phyloP scores from a whole-genome alignment of 2,888 invertebrate species.

The Ischnus inquisitorius region DNA sequence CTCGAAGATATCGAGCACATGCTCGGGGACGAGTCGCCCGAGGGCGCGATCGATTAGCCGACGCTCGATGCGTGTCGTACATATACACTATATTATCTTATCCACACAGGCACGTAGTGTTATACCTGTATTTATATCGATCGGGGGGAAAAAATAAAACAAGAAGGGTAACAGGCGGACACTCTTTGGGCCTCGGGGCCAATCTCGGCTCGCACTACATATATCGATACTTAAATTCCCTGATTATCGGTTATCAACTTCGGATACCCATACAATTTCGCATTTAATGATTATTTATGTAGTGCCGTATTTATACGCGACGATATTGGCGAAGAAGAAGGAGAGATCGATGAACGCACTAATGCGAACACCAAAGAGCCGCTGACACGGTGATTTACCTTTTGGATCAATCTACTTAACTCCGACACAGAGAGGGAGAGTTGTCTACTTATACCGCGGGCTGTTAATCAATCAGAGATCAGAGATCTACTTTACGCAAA shows the following conservation, averaged over 20 bases:
- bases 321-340: not conserved
- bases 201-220: slow-evolving; percentile 2
- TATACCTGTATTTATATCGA: slow-evolving; percentile 8
- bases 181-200: slow-evolving; percentile 40
- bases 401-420: slow-evolving; percentile 19
- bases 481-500: slow-evolving; percentile 1
- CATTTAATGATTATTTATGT: slow-evolving; percentile 65
- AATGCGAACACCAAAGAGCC: slow-evolving; percentile 41
- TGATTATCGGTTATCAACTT: slow-evolving; percentile 66
- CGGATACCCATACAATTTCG: slow-evolving; percentile 55
- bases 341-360: slow-evolving; percentile 54
- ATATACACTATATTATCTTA: slow-evolving; percentile 34
- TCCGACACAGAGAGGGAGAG: slow-evolving; percentile 4
- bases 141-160: no score
- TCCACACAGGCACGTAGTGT: not conserved
- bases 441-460: not conserved
- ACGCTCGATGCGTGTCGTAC: slow-evolving; percentile 52
- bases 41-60: slow-evolving; percentile 63
- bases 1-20: slow-evolving; percentile 47
- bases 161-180: not conserved
- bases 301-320: slow-evolving; percentile 22
- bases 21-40: slow-evolving; percentile 36
- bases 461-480: slow-evolving; percentile 25
- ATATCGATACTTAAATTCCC: slow-evolving; percentile 59
- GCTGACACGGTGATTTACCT: slow-evolving; percentile 48